Evolutionary conservation across 2,113 vertebrate genomes (phyloP), one percentile per base, ranked within the genome.

Genomic region (Sorex araneus): DNA sequence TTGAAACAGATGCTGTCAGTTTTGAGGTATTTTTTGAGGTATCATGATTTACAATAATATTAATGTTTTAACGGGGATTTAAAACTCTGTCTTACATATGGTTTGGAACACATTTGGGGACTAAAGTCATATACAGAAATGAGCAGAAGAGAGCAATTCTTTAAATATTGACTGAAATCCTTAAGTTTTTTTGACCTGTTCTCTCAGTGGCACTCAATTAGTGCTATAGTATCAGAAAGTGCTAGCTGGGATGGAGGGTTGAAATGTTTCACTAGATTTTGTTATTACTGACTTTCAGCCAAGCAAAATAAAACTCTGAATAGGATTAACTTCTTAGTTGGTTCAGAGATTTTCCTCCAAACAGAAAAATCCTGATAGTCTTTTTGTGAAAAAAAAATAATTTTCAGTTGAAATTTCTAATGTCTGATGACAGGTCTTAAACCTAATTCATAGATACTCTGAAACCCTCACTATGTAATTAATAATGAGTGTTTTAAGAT

Each of bases 281-380:
- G 54, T 83, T 82, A 69, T 84, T 87, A 47, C 34, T 67, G n/a
- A 80, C 45, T 83, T 90, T 92, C 11, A 93, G 43, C 28, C 34
- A 36, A 3, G 78, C 19, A 79, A 75, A 45, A 11, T 74, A 23
- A 54, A 71, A 36, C 84, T 81, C 19, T 45, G 45, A 36, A 23
- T 54, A 32, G n/a, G 5, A 43, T 67, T 85, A 84, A 74, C 21
- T 82, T 40, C 15, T 89, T 76, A 89, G 3, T 66, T 74, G 34
- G 43, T 6, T 74, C 32, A 25, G 8, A 18, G 75, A 0, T 27
- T 36, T 8, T 81, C 18, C 8, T 84, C 8, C 64, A 79, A 87
- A 43, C 34, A 64, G 16, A 13, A 47, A n/a, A 73, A 54, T 85
- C 79, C 63, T 82, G 43, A 7, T 82, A 69, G 12, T 81, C 2